These are phyloP conservation scores for Brachionus rotundiformis DNA, from an alignment of 1,140 invertebrate species.

Conservation along the genomic window DNA sequence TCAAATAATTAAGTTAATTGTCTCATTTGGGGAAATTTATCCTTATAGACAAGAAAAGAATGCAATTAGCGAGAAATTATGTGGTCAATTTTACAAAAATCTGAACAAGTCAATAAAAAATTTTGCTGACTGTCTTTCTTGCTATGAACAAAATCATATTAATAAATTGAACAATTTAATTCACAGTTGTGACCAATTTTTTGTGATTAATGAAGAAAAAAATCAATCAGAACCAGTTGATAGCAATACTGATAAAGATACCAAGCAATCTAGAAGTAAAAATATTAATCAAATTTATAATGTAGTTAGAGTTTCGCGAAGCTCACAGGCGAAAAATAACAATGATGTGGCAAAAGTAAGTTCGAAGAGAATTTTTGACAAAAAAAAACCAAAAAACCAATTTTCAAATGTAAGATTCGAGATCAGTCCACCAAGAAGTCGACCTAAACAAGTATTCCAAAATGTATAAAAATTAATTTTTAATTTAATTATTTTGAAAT, in stretches of 20 bases:
- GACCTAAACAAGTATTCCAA: background rate
- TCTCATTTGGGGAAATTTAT: constrained; percentile 1
- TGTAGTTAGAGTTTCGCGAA: background rate
- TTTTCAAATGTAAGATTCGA: constrained; percentile 20
- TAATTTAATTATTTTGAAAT: background rate
- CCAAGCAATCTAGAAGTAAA: background rate
- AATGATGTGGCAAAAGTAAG: background rate
- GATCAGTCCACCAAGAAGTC: constrained; percentile 5
- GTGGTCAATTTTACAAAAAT: constrained; percentile 22
- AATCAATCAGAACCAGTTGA: background rate
- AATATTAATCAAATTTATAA: constrained; percentile 8
- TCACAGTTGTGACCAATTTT: constrained; percentile 1
- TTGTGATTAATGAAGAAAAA: background rate
- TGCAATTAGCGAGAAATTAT: constrained; percentile 16
- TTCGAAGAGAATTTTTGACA: constrained; percentile 16
- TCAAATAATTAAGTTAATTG: constrained; percentile 9
- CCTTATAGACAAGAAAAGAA: constrained; percentile 37
- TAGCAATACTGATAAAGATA: background rate
- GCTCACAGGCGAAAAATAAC: background rate
- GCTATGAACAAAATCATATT: background rate
- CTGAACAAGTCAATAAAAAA: background rate
- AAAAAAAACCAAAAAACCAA: constrained; percentile 12
- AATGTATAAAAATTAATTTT: background rate
- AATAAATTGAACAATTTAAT: background rate
- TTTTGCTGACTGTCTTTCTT: background rate